Evolutionary conservation across 1,140 invertebrate species (phyloP), one percentile per base, ranked within the genome.

Genomic region (Melanaphis sacchari): DNA sequence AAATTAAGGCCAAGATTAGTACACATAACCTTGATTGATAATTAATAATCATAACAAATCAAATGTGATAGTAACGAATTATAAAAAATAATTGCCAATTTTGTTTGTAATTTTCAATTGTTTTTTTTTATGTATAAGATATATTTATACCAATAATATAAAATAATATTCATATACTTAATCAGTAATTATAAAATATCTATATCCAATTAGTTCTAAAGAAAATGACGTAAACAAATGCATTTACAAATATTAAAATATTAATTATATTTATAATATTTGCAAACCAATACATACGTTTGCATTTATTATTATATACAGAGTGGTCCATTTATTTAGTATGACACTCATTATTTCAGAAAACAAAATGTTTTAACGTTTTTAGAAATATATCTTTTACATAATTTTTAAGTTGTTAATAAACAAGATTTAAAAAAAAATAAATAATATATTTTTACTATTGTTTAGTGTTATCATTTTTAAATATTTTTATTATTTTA

Each of bases 181-280:
- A 76, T 76, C 59, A 76, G 36, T 76, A 76, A 76, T n/a, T 76
- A n/a, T 76, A 76, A n/a, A 36, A 18, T 49, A 49, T 49, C 4
- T 76, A 31, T 66, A 76, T 18, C 59, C 15, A n/a, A 66, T 76
- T 76, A 76, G n/a, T n/a, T 36, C 31, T 76, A 76, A 76, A 66
- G 59, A 1, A 66, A n/a, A 76, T 76, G 59, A 76, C 31, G 59
- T n/a, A 76, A 76, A 76, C 59, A 76, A 76, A 76, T 76, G n/a
- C 4, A 76, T 31, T n/a, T 66, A 66, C 15, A n/a, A n/a, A n/a
- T n/a, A 76, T n/a, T n/a, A 76, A 76, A 76, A 18, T 76, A 76
- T 76, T 76, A n/a, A 76, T 76, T 76, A 66, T 66, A n/a, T n/a
- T 66, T n/a, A 66, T n/a, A 66, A 66, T 66, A n/a, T n/a, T 76